Percentiles rank a stretch among this genome's conserved stretches.
Evolutionary conservation across 2,113 vertebrate genomes (phyloP).

Genomic region (Manacus vitellinus): DNA sequence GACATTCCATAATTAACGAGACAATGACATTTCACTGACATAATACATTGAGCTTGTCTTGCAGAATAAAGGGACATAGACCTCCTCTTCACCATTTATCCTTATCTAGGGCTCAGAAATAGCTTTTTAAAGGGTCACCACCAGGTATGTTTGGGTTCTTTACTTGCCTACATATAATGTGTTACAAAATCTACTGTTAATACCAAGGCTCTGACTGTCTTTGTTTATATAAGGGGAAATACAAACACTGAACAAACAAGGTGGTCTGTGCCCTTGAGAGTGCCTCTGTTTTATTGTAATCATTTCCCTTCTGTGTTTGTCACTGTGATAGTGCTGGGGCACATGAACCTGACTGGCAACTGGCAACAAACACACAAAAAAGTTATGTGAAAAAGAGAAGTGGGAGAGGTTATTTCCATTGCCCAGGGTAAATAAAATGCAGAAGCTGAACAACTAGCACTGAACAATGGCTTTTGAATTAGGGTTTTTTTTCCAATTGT

Average conservation of each 20-base stretch:
- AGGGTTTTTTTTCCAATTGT: not conserved
- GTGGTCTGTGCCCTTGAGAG: conserved; percentile 20
- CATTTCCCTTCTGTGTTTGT: not conserved
- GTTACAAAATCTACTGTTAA: not conserved
- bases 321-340: not conserved
- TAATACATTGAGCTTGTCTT: not conserved
- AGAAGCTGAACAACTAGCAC: not conserved
- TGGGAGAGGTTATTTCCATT: not conserved
- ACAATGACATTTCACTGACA: conserved; percentile 30
- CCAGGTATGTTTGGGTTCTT: not conserved
- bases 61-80: not conserved
- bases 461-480: not conserved
- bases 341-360: not conserved
- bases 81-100: not conserved
- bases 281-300: not conserved
- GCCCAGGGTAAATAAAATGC: not conserved
- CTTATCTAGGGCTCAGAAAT: not conserved
- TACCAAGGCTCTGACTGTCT: not conserved
- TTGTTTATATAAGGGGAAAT: conserved; percentile 17
- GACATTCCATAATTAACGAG: conserved; percentile 9
- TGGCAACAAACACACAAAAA: not conserved
- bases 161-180: not conserved
- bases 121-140: not conserved
- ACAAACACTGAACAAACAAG: conserved; percentile 14
- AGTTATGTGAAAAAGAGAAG: not conserved